Base-by-base conservation (phyloP, 2,113 vertebrate species). In the Pelecanoides urinatrix region DNA sequence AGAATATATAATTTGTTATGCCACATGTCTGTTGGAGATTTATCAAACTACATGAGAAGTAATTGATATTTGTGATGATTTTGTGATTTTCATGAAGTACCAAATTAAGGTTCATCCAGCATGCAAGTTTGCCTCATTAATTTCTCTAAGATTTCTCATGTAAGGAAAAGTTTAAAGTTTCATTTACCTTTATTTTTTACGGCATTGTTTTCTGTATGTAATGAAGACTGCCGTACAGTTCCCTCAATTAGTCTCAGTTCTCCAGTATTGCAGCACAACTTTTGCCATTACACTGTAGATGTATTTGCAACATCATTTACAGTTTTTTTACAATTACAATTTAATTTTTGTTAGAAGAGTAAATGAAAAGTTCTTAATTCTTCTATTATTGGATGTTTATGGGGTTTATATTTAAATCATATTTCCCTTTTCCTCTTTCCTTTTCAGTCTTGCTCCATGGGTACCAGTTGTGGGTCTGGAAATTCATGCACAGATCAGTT, bases 401-500 rank as follows among this genome's bases (percentile, higher is more conserved):
- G 6, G 7, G 6, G 36, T 73, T 92, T 75, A 0, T 53, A n/a
- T 77, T 70, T 55, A 65, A 85, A 78, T 36, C 50, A 1, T 62
- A 36, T 95, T 82, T 63, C 17, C 16, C 11, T 74, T 74, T 16
- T 59, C 7, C 9, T 79, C 27, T 86, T 92, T 88, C 34, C 34
- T 89, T 96, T 97, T 76, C 82, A 99, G 99, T 77, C 94, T 97
- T 78, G 89, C 96, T 89, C 90, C 98, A 30, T 98, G 99, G 98
- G 97, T 98, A 59, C 98, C 99, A 21, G 99, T 99, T 65, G 99
- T 99, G 45, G 99, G 99, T 70, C 93, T 99, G 97, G 99, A 99
- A 98, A 97, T 99, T 96, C 99, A 99, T 58, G 99, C 99, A 29
- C 99, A 99, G 98, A 99, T 99, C 93, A 98, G 98, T 86, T 99